A percentile compares a stretch with the other conserved stretches of the same genome.
Evolutionary conservation across 2,888 invertebrate genomes (phyloP).

Genomic region (Sarcophaga caerulescens): DNA sequence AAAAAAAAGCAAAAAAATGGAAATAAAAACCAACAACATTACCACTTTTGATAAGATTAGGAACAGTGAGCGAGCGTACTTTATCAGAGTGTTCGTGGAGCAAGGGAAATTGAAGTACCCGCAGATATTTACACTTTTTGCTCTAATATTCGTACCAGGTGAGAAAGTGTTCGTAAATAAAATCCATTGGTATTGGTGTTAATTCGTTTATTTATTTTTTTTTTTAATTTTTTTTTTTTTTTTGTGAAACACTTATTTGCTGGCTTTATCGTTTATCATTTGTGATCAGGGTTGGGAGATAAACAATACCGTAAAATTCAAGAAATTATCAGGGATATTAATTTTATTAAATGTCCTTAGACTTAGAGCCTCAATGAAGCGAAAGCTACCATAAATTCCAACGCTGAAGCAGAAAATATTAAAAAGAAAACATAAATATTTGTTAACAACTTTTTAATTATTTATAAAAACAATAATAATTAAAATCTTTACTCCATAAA

Average conservation of each 20-base stretch:
- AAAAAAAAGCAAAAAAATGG: neutral
- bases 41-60: constrained; percentile 59
- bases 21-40: constrained; percentile 12
- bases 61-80: neutral
- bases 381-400: no score
- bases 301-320: neutral
- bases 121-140: neutral
- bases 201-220: neutral
- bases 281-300: constrained; percentile 6
- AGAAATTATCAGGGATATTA: neutral
- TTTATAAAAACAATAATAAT: no score
- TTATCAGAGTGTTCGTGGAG: neutral
- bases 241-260: neutral
- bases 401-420: no score
- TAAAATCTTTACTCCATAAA: no score
- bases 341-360: neutral
- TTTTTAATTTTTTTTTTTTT: neutral
- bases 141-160: neutral
- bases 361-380: neutral
- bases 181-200: neutral
- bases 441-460: no score
- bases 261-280: constrained; percentile 5
- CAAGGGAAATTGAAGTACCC: neutral
- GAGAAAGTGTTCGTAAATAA: neutral
- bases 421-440: no score